These are phyloP conservation scores for Ericerus pela DNA, from an alignment of 1,140 invertebrate genomes.

Conservation along the genomic window DNA sequence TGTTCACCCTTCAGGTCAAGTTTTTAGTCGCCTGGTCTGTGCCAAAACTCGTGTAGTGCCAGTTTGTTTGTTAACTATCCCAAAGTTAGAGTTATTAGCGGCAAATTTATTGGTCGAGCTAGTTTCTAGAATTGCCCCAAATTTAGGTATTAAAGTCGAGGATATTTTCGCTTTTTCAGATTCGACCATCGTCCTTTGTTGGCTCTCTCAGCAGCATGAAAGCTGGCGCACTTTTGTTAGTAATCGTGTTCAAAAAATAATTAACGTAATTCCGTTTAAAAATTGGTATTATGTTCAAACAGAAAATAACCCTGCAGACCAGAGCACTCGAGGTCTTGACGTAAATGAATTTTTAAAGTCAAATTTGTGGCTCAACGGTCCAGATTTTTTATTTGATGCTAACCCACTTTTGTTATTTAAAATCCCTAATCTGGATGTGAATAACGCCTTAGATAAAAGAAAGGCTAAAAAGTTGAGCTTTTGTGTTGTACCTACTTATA, in stretches of 20 bases:
- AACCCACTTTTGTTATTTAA: no score
- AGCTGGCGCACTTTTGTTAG: conserved; percentile 22
- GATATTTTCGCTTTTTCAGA: conserved; percentile 26
- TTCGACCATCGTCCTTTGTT: conserved; percentile 26
- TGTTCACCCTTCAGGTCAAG: background rate
- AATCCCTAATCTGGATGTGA: no score
- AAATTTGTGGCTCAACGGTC: background rate
- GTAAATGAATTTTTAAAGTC: background rate
- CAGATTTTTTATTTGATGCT: background rate
- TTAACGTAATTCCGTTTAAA: background rate
- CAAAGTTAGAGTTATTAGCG: conserved; percentile 22
- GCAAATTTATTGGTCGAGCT: conserved; percentile 15
- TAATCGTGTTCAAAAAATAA: background rate
- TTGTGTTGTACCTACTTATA: no score
- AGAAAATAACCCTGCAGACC: conserved; percentile 24
- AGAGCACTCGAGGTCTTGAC: conserved; percentile 12
- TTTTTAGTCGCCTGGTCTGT: conserved; percentile 11
- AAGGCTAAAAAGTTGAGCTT: no score
- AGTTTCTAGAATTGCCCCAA: background rate
- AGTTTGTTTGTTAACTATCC: conserved; percentile 9
- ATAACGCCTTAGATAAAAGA: no score
- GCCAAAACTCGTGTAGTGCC: conserved; percentile 19
- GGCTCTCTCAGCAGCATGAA: conserved; percentile 23
- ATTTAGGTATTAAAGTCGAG: background rate
- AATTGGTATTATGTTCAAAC: conserved; percentile 24